Conservation (phyloP, 2,113 vertebrate genomes). For the Asarcornis scutulata region DNA sequence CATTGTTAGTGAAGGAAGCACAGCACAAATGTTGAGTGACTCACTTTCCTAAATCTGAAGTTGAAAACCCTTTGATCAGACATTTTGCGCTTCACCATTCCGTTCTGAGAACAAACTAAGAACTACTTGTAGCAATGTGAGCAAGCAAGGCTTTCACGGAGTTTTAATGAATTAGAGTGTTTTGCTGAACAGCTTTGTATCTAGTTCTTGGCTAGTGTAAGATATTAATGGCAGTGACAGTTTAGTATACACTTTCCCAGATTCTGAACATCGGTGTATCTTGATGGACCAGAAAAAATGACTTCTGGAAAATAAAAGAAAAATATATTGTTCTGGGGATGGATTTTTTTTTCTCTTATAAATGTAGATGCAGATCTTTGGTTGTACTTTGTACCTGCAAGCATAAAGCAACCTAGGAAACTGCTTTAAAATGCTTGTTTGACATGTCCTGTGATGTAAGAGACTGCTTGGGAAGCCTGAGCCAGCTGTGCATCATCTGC, state of each 20-base stretch:
- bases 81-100: constrained; percentile 65
- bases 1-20: constrained; percentile 61
- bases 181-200: constrained; percentile 74
- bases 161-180: constrained; percentile 74
- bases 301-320: background rate
- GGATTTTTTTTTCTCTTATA: background rate
- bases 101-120: constrained; percentile 58
- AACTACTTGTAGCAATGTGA: constrained; percentile 58
- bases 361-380: background rate
- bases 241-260: background rate
- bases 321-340: background rate
- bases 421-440: background rate
- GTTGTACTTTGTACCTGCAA: background rate
- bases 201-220: constrained; percentile 28
- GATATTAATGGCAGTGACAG: constrained; percentile 60
- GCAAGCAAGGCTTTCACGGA: constrained; percentile 63
- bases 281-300: background rate
- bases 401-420: background rate
- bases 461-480: background rate
- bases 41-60: constrained; percentile 65
- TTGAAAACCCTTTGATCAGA: constrained; percentile 75
- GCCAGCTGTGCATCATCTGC: constrained; percentile 26
- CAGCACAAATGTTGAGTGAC: constrained; percentile 30
- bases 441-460: constrained; percentile 5
- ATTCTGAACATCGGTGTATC: background rate